These are phyloP conservation scores for Philhelius pedissequus DNA, from an alignment of 2,888 invertebrate genomes.

Conservation along the genomic window DNA sequence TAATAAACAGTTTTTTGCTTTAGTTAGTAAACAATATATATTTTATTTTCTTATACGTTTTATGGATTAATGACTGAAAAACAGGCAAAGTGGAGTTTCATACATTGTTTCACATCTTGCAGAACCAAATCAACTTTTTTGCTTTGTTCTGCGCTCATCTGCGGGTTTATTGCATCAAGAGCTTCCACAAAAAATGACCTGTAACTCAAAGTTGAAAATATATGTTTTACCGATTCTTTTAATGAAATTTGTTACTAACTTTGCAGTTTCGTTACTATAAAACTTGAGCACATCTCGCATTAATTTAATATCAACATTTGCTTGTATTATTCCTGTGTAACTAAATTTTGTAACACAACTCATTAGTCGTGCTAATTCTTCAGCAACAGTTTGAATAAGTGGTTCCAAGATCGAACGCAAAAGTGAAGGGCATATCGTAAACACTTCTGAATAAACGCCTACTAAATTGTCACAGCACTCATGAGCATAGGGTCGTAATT, in stretches of 20 bases:
- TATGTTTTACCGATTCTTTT: background rate
- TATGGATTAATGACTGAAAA: slow-evolving; percentile 79
- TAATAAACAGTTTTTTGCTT: background rate
- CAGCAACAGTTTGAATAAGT: slow-evolving; percentile 94
- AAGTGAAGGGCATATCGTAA: slow-evolving; percentile 86
- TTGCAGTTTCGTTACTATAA: slow-evolving; percentile 84
- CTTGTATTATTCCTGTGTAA: slow-evolving; percentile 87
- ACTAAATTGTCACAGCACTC: slow-evolving; percentile 91
- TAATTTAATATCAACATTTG: slow-evolving; percentile 87
- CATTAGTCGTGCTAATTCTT: slow-evolving; percentile 93
- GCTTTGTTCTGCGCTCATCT: slow-evolving; percentile 82
- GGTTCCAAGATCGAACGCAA: slow-evolving; percentile 86
- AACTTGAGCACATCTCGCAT: slow-evolving; percentile 83
- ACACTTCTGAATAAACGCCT: slow-evolving; percentile 79
- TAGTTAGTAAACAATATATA: background rate
- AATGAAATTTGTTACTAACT: slow-evolving; percentile 78
- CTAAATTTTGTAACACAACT: slow-evolving; percentile 87
- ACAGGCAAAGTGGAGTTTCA: slow-evolving; percentile 85
- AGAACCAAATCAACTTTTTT: slow-evolving; percentile 83
- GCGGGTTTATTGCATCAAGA: slow-evolving; percentile 85
- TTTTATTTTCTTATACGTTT: slow-evolving; percentile 6
- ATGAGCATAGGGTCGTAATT: slow-evolving; percentile 92
- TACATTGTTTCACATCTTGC: slow-evolving; percentile 82
- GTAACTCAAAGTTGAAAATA: slow-evolving; percentile 72
- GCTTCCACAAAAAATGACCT: slow-evolving; percentile 91